Evolutionary conservation across 2,888 invertebrate genomes (phyloP), one percentile per base, ranked within the genome.

Genomic region (Microplitis manilae): DNA sequence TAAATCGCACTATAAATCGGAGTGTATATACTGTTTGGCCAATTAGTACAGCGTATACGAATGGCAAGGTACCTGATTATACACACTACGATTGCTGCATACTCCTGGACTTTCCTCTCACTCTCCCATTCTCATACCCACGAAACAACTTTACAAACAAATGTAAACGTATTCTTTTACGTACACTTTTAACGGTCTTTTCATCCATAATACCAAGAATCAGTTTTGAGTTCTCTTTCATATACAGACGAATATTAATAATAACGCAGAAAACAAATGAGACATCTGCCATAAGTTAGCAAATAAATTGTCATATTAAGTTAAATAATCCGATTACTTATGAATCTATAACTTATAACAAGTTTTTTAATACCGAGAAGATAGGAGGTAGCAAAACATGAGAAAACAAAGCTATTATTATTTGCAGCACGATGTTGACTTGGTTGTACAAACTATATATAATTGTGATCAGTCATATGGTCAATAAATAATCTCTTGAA

Each of bases 1-100:
- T 85, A 84, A 86, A 86, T 86, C 84, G 83, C 76, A 65, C 82
- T 81, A 83, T 85, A 85, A 85, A 84, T 84, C 83, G 80, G 80
- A 81, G 81, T 83, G 82, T 82, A 83, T 85, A 84, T 83, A 83
- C 84, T 84, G 83, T 85, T 86, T 83, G 83, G 83, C 85, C 85
- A 86, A 86, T 86, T 86, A 86, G 83, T 79, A 71, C 82, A 84
- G 82, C 83, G 79, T 81, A 65, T 65, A 30, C 17, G 20, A 30
- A 65, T 65, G 65, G 80, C 82, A 83, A 81, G 79, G 83, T 50
- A 50, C 83, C 82, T 76, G 81, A 80, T 81, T 75, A 30, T n/a
- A 39, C 60, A 64, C 67, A 64, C 20, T 77, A 73, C 60, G 15
- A 71, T 20, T 59, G 61, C 72, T 68, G 73, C 61, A 62, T 20